Base-by-base conservation (phyloP, 2,113 vertebrate genomes). In the Sula dactylatra region DNA sequence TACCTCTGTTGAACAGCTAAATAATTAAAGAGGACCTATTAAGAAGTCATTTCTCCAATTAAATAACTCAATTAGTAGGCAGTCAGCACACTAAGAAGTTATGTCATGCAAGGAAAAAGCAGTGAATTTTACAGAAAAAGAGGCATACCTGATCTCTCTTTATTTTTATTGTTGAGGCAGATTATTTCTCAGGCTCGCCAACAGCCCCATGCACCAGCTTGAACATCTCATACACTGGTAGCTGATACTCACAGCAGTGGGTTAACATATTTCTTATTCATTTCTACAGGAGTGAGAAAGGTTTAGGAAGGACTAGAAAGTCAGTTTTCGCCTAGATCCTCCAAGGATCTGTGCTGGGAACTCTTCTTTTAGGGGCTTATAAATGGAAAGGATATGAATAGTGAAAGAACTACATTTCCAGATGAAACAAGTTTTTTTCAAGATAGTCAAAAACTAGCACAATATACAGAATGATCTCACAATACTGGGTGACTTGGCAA, bases 21-120 rank as follows among this genome's bases (percentile, higher is more conserved):
- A 98, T 97, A 97, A 96, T 98, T 97, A 96, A 97, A 97, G 69
- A 97, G 86, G 64, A 93, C 44, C 92, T 96, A 95, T 96, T 97
- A 97, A 96, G 94, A 97, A 98, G 82, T 42, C 49, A 95, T 95
- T 97, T 92, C 64, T 88, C 84, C 82, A 93, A 93, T 91, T 96
- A 96, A 98, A 97, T 93, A 94, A 67, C 81, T 92, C 66, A 93
- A 95, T 97, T 94, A 97, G 81, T 70, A 96, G 82, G 26, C 47
- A 95, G 79, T 61, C 95, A 95, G 52, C 76, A 70, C 47, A 83
- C 38, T 58, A 70, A 97, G 19, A 18, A 77, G 58, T 79, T 47
- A 69, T 74, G 45, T 88, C 66, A 79, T 22, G 13, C n/a, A 61
- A 87, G 24, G 56, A 85, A 96, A 97, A 96, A 93, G 38, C 82